A percentile compares a stretch with the other conserved stretches of the same genome.
Evolutionary conservation across 2,888 invertebrate genomes (phyloP).

Genomic region (Imbricaverruca yamaguchii): DNA sequence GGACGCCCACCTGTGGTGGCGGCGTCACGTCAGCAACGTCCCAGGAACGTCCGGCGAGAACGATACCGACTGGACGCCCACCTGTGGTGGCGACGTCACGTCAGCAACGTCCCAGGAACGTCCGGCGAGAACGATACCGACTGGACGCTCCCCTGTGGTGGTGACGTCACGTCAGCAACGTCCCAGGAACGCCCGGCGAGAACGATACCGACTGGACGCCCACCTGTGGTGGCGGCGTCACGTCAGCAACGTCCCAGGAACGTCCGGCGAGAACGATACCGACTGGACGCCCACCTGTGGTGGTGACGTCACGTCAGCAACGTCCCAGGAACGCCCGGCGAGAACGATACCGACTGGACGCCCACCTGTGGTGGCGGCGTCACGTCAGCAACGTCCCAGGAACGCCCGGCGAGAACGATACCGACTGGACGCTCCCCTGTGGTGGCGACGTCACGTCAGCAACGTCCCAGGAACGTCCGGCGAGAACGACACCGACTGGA

Average conservation of each 20-base stretch:
- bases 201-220: constrained; percentile 69
- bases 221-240: constrained; percentile 51
- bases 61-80: constrained; percentile 66
- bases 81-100: constrained; percentile 47
- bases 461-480: constrained; percentile 48
- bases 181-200: constrained; percentile 54
- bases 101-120: constrained; percentile 38
- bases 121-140: constrained; percentile 72
- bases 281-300: constrained; percentile 68
- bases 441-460: constrained; percentile 23
- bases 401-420: constrained; percentile 68
- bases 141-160: constrained; percentile 63
- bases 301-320: too few relatives aligned
- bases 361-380: constrained; percentile 51
- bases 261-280: constrained; percentile 70
- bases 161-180: too few relatives aligned
- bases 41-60: constrained; percentile 61
- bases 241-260: too few relatives aligned
- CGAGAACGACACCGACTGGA: constrained; percentile 74
- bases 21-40: too few relatives aligned
- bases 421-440: constrained; percentile 70
- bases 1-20: constrained; percentile 59
- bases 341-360: constrained; percentile 73
- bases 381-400: too few relatives aligned
- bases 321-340: constrained; percentile 51